Evolutionary conservation across 2,888 invertebrate genomes (phyloP), one percentile per base, ranked within the genome.

Genomic region (Latrodectus hesperus): DNA sequence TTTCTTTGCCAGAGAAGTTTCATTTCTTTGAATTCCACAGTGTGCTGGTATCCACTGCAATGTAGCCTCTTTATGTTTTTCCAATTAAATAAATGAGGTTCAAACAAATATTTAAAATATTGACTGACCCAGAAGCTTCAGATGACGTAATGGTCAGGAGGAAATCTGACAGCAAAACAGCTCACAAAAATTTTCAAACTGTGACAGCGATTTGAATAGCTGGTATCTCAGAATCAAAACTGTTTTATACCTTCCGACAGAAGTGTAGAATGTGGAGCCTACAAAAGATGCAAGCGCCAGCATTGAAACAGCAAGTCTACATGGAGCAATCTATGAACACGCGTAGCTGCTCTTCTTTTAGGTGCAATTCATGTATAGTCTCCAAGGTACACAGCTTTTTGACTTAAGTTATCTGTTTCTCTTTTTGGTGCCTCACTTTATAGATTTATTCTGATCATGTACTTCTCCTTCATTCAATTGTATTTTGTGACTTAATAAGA

Each of bases 121-220:
- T n/a, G 14, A 16, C 49, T 71, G 49, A 71, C 0, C 3, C 1
- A 5, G 71, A 0, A 4, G n/a, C 71, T n/a, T 71, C 71, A 51
- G 71, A 71, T 71, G 49, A 71, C 38, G 49, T 16, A 71, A 71
- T 51, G 71, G 71, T 71, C 71, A 38, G 49, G 49, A 71, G 49
- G 2, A 38, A 71, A 49, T 71, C 49, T 49, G 71, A 71, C 38
- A 71, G 71, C 10, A 38, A 51, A 49, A 71, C 49, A 49, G 71
- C 49, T 38, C 51, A 38, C 49, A 38, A 71, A 71, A 49, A 38
- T 51, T 71, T 26, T 71, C 26, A 71, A 16, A 16, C 38, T 71
- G 17, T 55, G 38, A 55, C 53, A 53, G 17, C 8, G 12, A 10
- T 72, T 72, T 52, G 72, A 51, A 72, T 72, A 16, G 17, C 72